Percentiles rank a stretch among this genome's conserved stretches.
Conservation (phyloP, 2,113 vertebrate genomes). For the Sapayoa aenigma region DNA sequence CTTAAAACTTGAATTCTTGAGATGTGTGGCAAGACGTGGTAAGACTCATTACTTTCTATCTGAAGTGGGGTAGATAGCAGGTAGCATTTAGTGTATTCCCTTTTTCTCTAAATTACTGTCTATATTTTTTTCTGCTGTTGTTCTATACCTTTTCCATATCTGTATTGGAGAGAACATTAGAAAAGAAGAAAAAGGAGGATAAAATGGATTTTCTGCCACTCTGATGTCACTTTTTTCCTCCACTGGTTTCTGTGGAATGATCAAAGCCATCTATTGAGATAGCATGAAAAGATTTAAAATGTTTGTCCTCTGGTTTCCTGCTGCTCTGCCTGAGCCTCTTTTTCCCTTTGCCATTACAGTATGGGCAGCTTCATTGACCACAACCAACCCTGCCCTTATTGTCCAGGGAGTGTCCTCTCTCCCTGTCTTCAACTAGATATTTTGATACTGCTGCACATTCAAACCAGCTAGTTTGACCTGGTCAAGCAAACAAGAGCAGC, state of each 20-base stretch:
- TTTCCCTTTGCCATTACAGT: background rate
- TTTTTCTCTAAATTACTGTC: background rate
- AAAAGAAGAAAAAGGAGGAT: background rate
- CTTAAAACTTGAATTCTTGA: background rate
- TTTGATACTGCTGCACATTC: background rate
- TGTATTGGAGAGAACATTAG: background rate
- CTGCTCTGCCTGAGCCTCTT: background rate
- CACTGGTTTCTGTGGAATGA: background rate
- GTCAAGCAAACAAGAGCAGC: background rate
- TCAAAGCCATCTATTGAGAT: background rate
- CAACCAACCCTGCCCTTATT: background rate
- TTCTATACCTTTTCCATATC: background rate
- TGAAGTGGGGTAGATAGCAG: background rate
- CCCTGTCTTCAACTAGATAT: background rate
- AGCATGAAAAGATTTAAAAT: background rate
- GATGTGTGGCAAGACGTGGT: too few relatives aligned
- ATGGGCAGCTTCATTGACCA: background rate
- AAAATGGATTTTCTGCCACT: background rate
- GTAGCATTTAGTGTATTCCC: background rate
- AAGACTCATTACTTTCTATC: background rate
- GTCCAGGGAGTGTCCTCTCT: background rate
- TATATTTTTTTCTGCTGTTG: background rate
- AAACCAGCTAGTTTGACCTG: background rate
- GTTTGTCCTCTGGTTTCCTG: background rate
- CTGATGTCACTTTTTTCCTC: background rate